These are phyloP conservation scores for Scaptomyza pallida DNA, from an alignment of 1,140 invertebrate genomes.

Conservation along the genomic window DNA sequence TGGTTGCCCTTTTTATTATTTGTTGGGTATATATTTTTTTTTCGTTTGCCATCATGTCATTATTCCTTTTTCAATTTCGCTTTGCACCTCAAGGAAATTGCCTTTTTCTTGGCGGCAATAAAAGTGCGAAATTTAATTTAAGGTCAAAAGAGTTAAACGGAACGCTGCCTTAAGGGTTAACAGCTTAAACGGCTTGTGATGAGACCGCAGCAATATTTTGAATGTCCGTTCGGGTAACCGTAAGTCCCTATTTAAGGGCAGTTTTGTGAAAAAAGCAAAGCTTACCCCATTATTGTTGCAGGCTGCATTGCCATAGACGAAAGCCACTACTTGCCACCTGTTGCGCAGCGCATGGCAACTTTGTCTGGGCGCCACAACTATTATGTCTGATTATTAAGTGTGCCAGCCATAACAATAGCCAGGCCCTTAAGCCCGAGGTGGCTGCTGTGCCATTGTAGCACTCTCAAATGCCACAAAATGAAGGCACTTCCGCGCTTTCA, in stretches of 20 bases:
- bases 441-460: conserved; percentile 14
- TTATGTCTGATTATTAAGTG: conserved; percentile 77
- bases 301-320: conserved; percentile 41
- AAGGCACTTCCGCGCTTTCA: neutral
- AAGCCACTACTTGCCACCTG: conserved; percentile 49
- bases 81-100: conserved; percentile 76
- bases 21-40: conserved; percentile 24
- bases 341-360: conserved; percentile 49
- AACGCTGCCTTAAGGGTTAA: conserved; percentile 35
- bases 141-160: conserved; percentile 36
- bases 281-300: conserved; percentile 29
- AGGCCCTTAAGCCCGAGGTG: conserved; percentile 40
- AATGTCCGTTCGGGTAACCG: conserved; percentile 35
- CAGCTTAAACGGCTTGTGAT: conserved; percentile 26
- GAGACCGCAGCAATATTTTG: neutral
- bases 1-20: conserved; percentile 14
- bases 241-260: conserved; percentile 67
- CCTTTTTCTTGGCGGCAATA: conserved; percentile 64
- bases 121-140: conserved; percentile 77
- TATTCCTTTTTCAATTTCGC: conserved; percentile 74
- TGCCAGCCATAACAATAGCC: conserved; percentile 66
- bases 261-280: conserved; percentile 26
- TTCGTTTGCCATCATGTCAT: conserved; percentile 55
- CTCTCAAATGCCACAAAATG: conserved; percentile 27
- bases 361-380: conserved; percentile 63